Evolutionary conservation across 53 echinoderm and acorn worm genomes (phyloP).

Genomic region (Mesocentrotus franciscanus): DNA sequence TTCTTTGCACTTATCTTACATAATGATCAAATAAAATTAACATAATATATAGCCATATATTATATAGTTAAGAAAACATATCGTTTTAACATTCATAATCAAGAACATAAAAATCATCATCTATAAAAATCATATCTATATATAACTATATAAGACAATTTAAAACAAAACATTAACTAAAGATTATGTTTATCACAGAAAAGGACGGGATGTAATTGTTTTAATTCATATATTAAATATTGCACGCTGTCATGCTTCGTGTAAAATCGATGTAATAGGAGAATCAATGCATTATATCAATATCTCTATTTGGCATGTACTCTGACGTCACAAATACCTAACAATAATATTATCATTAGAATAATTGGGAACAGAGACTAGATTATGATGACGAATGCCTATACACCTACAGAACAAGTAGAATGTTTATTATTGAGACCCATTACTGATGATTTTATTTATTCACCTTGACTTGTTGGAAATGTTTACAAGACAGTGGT

Average conservation of each 20-base stretch:
- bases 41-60: no score
- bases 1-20: no score
- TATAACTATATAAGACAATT: no score
- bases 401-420: background rate
- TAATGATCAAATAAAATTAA: no score
- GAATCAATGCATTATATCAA: background rate
- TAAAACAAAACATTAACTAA: background rate
- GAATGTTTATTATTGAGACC: background rate
- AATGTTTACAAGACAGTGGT: background rate
- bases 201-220: background rate
- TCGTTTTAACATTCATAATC: no score
- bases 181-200: background rate
- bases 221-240: background rate
- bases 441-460: background rate
- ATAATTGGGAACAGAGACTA: no score
- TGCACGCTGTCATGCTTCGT: background rate
- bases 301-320: background rate
- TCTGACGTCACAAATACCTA: no score
- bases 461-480: background rate
- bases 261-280: background rate
- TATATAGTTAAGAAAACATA: no score
- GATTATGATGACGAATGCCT: no score
- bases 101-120: no score
- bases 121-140: no score
- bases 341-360: no score